Evolutionary conservation across 2,797 vertebrate genomes (phyloP).

Genomic region (Paguma larvata): DNA sequence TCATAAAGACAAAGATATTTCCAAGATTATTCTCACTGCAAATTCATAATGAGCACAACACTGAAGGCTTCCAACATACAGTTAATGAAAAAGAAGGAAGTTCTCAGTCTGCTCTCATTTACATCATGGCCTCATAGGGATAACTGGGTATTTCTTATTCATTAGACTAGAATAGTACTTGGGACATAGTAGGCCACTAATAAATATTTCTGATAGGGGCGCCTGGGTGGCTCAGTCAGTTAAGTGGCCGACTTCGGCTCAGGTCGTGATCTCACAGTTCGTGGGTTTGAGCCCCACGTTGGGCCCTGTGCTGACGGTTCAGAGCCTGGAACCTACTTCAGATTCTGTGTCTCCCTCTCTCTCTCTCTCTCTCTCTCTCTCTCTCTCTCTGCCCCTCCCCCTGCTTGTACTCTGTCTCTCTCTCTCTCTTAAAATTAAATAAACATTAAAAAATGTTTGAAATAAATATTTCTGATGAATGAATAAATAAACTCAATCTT

Average conservation of each 20-base stretch:
- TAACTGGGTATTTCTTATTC: background rate
- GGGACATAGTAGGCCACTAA: background rate
- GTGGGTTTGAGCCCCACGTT: too few species aligned
- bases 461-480: constrained; percentile 22
- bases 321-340: too few species aligned
- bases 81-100: constrained; percentile 35
- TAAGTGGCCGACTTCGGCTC: too few species aligned
- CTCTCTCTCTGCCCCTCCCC: too few species aligned
- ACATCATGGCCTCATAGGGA: background rate
- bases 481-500: background rate
- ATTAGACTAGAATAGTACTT: constrained; percentile 33
- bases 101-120: background rate
- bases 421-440: too few species aligned
- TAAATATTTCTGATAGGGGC: constrained; percentile 24
- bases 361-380: too few species aligned
- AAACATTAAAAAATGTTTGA: too few species aligned
- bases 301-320: too few species aligned
- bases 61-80: background rate
- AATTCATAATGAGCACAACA: background rate
- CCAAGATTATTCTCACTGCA: constrained; percentile 21
- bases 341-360: too few species aligned
- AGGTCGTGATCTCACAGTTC: too few species aligned
- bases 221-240: too few species aligned
- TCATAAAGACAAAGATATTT: constrained; percentile 18
- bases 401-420: too few species aligned